These are phyloP conservation scores for Andrena flavipes DNA, from an alignment of 2,888 invertebrate genomes.

Conservation along the genomic window DNA sequence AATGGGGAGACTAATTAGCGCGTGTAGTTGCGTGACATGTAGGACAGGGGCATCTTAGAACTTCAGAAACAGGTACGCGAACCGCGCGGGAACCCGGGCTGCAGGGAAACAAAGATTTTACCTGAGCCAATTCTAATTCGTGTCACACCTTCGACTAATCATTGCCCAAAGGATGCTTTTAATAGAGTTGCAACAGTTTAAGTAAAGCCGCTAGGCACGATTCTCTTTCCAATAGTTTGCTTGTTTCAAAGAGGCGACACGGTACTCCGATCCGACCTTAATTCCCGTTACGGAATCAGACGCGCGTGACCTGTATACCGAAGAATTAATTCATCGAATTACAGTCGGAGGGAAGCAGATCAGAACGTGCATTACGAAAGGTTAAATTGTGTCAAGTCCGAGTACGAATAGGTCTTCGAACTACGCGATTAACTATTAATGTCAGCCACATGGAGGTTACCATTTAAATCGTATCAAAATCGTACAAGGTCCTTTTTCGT, in stretches of 20 bases:
- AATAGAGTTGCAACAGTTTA: background rate
- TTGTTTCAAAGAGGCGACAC: background rate
- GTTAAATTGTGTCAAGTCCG: constrained; percentile 24
- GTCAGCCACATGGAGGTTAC: background rate
- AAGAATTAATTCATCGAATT: constrained; percentile 32
- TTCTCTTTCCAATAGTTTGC: background rate
- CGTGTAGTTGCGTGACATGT: constrained; percentile 77
- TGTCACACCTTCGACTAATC: constrained; percentile 50
- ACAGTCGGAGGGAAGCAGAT: constrained; percentile 29
- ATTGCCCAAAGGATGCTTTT: background rate
- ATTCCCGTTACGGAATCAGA: constrained; percentile 43
- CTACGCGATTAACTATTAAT: background rate
- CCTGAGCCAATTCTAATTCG: constrained; percentile 46
- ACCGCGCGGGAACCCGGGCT: constrained; percentile 30
- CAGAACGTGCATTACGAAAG: constrained; percentile 3
- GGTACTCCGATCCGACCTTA: constrained; percentile 53
- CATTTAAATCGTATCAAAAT: background rate
- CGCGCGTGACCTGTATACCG: constrained; percentile 29
- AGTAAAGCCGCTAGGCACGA: background rate
- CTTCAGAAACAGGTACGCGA: constrained; percentile 28
- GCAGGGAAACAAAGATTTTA: constrained; percentile 62
- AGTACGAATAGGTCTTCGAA: constrained; percentile 13
- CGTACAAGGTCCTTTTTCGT: background rate
- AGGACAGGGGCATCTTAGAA: constrained; percentile 66
- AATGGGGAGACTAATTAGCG: constrained; percentile 78